Percentiles rank a stretch among this genome's conserved stretches.
These are phyloP conservation scores for Sebastes hubbsi DNA, from an alignment of 2,797 vertebrate genomes.

Conservation along the genomic window DNA sequence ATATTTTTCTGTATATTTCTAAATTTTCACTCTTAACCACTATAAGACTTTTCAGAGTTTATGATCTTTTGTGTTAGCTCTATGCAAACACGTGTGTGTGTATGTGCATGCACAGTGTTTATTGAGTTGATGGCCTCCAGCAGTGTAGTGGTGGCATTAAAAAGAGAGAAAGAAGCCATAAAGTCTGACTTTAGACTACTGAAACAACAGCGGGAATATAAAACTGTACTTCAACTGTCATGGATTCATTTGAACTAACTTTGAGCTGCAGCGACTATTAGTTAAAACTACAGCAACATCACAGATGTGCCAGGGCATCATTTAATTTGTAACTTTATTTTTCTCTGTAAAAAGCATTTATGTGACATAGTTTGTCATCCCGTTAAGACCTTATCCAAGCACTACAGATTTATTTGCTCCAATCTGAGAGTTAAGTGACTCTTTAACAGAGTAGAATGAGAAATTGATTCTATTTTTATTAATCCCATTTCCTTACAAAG, in stretches of 20 bases:
- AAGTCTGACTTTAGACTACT: constrained; percentile 31
- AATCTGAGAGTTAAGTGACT: constrained; percentile 29
- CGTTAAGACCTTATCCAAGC: constrained; percentile 52
- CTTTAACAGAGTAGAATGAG: constrained; percentile 35
- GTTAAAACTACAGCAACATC: constrained; percentile 6
- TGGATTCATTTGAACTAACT: constrained; percentile 15
- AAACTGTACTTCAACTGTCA: neutral
- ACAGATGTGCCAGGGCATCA: constrained; percentile 11
- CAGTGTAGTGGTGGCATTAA: constrained; percentile 19
- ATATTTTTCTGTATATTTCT: constrained; percentile 33
- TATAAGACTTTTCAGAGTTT: constrained; percentile 17
- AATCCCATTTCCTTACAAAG: constrained; percentile 27
- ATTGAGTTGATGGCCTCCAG: constrained; percentile 44
- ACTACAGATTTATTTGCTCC: constrained; percentile 59
- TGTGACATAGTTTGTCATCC: constrained; percentile 16
- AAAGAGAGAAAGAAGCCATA: constrained; percentile 59
- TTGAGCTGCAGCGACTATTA: constrained; percentile 27
- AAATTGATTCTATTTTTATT: constrained; percentile 66
- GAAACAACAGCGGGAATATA: constrained; percentile 7
- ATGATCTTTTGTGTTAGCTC: constrained; percentile 30
- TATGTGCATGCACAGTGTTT: constrained; percentile 31
- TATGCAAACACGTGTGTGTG: constrained; percentile 26
- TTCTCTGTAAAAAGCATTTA: constrained; percentile 49
- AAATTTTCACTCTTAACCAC: constrained; percentile 28
- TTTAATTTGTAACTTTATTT: constrained; percentile 21